Evolutionary conservation across 2,888 invertebrate genomes (phyloP).

Genomic region (Mylabris sibirica): DNA sequence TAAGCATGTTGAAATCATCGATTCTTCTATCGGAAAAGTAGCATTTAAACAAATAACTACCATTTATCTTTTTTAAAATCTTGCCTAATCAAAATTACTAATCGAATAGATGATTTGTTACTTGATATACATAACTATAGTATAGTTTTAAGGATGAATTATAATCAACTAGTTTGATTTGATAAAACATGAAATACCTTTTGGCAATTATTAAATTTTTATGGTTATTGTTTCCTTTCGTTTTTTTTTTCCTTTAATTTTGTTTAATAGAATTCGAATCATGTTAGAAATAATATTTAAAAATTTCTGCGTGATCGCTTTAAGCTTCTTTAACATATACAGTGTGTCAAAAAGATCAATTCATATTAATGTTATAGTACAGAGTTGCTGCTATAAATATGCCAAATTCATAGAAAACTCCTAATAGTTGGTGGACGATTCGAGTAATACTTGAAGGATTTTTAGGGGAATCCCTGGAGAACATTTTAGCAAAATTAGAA

Average conservation of each 20-base stretch:
- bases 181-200: constrained; percentile 12
- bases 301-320: no score
- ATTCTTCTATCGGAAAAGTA: constrained; percentile 6
- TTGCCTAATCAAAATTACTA: constrained; percentile 30
- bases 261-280: not conserved
- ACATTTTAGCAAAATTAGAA: no score
- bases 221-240: not conserved
- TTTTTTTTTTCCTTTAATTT: not conserved
- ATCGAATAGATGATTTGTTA: constrained; percentile 27
- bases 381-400: no score
- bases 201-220: constrained; percentile 6
- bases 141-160: not conserved
- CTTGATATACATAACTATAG: constrained; percentile 3
- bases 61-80: constrained; percentile 25
- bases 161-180: not conserved
- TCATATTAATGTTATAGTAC: no score
- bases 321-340: no score
- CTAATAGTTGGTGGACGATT: no score
- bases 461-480: no score
- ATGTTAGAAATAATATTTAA: no score
- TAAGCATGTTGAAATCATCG: constrained; percentile 3
- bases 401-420: no score
- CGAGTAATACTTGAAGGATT: no score
- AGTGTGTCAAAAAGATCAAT: no score
- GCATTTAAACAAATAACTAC: constrained; percentile 11